Percentiles rank a stretch among this genome's conserved stretches.
Conservation (phyloP, 2,113 vertebrate genomes). For the Anoplopoma fimbria region DNA sequence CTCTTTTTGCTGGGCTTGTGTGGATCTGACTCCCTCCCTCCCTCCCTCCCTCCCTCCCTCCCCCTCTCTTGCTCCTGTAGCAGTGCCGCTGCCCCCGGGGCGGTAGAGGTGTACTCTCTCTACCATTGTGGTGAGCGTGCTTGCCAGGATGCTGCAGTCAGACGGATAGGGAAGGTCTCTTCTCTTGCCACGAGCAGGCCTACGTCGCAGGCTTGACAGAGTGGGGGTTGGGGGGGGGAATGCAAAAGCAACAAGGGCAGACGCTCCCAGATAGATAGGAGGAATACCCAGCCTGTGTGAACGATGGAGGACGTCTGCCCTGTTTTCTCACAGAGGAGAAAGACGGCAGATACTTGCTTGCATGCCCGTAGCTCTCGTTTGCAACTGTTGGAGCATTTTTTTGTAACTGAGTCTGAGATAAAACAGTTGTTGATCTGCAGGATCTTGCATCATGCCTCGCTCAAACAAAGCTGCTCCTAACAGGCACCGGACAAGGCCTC, state of each 20-base stretch:
- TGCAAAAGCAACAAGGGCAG: too few species aligned
- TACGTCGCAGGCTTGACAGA: slow-evolving; percentile 58
- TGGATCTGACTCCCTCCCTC: slow-evolving; percentile 53
- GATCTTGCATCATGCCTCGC: slow-evolving; percentile 31
- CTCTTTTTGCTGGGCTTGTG: slow-evolving; percentile 51
- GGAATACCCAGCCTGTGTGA: slow-evolving; percentile 29
- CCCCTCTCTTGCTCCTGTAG: slow-evolving; percentile 58
- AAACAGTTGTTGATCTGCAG: slow-evolving; percentile 22
- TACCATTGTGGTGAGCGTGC: slow-evolving; percentile 45
- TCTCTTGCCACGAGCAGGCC: slow-evolving; percentile 64
- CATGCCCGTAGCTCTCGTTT: not conserved
- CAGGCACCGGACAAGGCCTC: slow-evolving; percentile 19
- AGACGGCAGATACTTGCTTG: not conserved
- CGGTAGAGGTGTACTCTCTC: slow-evolving; percentile 71
- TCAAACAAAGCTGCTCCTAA: slow-evolving; percentile 31
- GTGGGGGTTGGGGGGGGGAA: slow-evolving; percentile 56
- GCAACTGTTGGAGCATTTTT: slow-evolving; percentile 6
- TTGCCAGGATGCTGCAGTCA: slow-evolving; percentile 71
- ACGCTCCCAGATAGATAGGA: slow-evolving; percentile 57
- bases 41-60: slow-evolving; percentile 41
- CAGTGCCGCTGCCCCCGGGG: slow-evolving; percentile 65
- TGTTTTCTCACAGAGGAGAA: slow-evolving; percentile 7
- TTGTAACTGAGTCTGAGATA: slow-evolving; percentile 39
- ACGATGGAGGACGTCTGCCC: slow-evolving; percentile 18
- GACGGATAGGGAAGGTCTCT: slow-evolving; percentile 54